Evolutionary conservation across 1,140 invertebrate genomes (phyloP).

Genomic region (Argopecten irradians): DNA sequence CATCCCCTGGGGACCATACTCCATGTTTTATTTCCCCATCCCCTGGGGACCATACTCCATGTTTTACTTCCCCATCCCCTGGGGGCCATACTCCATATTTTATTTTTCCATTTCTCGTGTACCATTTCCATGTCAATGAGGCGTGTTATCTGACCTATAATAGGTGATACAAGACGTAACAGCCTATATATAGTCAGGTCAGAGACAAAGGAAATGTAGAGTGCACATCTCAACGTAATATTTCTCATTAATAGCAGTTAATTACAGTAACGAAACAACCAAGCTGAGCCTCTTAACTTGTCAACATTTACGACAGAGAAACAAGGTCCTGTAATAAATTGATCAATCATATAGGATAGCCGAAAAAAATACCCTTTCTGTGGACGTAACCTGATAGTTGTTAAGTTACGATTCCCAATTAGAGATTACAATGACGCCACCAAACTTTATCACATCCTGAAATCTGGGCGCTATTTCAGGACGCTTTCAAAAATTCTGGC

Average conservation of each 20-base stretch:
- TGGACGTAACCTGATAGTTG: neutral
- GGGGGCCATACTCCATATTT: too few species aligned
- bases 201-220: neutral
- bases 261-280: conserved; percentile 8
- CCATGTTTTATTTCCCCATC: too few species aligned
- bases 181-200: neutral
- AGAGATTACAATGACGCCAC: neutral
- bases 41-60: too few species aligned
- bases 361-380: neutral
- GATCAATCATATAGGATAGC: neutral
- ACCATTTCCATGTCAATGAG: neutral
- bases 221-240: neutral
- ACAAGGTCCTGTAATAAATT: neutral
- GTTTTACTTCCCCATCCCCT: too few species aligned
- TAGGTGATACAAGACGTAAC: neutral
- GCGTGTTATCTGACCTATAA: neutral
- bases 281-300: neutral
- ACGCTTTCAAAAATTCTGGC: neutral
- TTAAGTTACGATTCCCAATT: neutral
- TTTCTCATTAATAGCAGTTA: neutral
- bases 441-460: neutral
- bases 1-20: too few species aligned
- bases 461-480: neutral
- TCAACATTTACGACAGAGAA: neutral
- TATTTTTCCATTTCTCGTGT: neutral